Evolutionary conservation across 2,797 vertebrate genomes (phyloP).

Genomic region (Heliangelus exortis): DNA sequence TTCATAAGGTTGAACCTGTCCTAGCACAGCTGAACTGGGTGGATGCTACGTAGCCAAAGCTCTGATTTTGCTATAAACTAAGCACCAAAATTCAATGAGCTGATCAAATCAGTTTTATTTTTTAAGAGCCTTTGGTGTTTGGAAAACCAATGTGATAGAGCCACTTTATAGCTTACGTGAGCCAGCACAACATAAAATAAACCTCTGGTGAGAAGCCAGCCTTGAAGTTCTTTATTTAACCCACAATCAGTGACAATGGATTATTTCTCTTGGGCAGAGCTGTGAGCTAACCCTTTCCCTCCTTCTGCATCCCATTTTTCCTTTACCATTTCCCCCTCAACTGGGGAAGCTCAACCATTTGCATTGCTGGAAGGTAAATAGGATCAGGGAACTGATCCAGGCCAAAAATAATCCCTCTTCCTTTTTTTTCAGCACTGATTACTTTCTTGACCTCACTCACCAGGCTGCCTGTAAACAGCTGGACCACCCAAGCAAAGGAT

Average conservation of each 20-base stretch:
- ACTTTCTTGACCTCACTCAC: neutral
- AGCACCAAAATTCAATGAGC: neutral
- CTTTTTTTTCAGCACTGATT: neutral
- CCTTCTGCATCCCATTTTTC: neutral
- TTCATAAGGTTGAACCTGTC: neutral
- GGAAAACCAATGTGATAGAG: neutral
- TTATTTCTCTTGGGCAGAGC: neutral
- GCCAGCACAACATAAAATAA: neutral
- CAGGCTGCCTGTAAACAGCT: conserved; percentile 60
- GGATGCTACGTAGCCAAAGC: neutral
- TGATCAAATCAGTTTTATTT: neutral
- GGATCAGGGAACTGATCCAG: neutral
- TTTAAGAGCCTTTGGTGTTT: neutral
- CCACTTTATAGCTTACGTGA: neutral
- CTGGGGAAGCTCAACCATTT: neutral
- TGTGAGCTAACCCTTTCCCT: neutral
- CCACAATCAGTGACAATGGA: neutral
- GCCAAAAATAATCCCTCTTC: conserved; percentile 6
- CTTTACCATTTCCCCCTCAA: neutral
- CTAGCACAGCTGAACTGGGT: neutral
- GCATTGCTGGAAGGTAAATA: neutral
- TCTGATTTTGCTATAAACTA: neutral
- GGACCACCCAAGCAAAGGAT: conserved; percentile 60
- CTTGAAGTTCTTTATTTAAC: neutral
- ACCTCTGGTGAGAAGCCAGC: neutral